Conservation (phyloP, 2,113 vertebrate species). For the Misgurnus anguillicaudatus region DNA sequence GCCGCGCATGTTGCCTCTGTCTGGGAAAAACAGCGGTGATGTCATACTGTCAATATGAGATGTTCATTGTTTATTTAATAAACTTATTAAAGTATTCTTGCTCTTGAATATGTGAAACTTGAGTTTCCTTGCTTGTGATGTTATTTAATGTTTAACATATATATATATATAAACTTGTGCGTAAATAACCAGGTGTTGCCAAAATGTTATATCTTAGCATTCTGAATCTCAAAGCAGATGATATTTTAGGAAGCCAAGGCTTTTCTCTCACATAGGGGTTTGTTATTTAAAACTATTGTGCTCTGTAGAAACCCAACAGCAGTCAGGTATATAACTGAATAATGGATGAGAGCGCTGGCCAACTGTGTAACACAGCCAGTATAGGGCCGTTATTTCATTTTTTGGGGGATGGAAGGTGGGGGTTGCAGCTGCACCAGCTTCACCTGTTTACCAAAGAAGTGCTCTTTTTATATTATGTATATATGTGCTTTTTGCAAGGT, state of each 20-base stretch:
- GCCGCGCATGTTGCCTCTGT: constrained; percentile 61
- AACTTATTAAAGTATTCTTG: constrained; percentile 85
- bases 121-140: not conserved
- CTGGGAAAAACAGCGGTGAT: constrained; percentile 87
- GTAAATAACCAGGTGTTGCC: constrained; percentile 11
- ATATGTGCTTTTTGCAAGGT: no score
- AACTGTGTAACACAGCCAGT: constrained; percentile 23
- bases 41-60: constrained; percentile 89
- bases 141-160: not conserved
- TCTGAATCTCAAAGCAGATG: constrained; percentile 6
- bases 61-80: constrained; percentile 86
- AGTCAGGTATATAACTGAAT: constrained; percentile 46
- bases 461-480: not conserved
- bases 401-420: not conserved
- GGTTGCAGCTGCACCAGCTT: not conserved
- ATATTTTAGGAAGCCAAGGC: constrained; percentile 15
- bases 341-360: constrained; percentile 45
- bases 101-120: constrained; percentile 10
- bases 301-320: constrained; percentile 42
- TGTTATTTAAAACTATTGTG: constrained; percentile 38
- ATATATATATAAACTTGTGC: not conserved
- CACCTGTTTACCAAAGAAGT: no score
- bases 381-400: not conserved
- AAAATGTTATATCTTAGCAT: not conserved
- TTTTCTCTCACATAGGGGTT: constrained; percentile 3